phyloP scores from a whole-genome alignment of 2,113 vertebrate species.

The Peromyscus leucopus region DNA sequence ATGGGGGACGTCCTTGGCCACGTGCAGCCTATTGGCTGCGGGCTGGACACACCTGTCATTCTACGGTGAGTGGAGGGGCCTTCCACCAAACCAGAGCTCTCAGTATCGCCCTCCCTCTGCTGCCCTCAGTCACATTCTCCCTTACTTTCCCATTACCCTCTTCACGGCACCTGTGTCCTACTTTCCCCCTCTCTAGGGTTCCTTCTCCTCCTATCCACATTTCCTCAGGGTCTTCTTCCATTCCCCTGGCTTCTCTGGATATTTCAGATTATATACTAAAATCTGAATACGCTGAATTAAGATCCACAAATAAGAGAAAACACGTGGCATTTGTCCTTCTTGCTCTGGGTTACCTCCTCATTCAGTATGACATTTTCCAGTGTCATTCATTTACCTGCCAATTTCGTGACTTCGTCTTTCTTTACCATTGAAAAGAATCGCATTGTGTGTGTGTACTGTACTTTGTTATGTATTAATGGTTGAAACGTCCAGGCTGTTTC shows the following conservation, averaged over 20 bases:
- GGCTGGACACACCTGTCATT: background rate
- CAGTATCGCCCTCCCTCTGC: background rate
- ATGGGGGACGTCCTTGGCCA: background rate
- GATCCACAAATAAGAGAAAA: background rate
- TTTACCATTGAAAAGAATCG: background rate
- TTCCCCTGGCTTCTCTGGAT: background rate
- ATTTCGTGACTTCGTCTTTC: background rate
- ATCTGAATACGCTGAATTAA: background rate
- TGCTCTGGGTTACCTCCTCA: background rate
- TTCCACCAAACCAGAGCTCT: background rate
- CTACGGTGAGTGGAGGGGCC: accelerated
- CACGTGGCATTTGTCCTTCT: background rate
- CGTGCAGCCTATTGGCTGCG: no score
- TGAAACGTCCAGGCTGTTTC: background rate
- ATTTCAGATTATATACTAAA: background rate
- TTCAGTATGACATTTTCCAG: background rate
- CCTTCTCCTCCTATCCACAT: background rate
- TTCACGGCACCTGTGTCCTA: background rate
- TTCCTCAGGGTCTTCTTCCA: background rate
- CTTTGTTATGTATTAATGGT: background rate
- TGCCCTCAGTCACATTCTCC: no score
- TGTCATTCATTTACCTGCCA: background rate
- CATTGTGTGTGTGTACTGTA: background rate
- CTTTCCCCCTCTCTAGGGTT: background rate
- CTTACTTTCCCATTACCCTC: background rate